phyloP scores from a whole-genome alignment of 2,797 vertebrate genomes.

The Cheirogaleus major region DNA sequence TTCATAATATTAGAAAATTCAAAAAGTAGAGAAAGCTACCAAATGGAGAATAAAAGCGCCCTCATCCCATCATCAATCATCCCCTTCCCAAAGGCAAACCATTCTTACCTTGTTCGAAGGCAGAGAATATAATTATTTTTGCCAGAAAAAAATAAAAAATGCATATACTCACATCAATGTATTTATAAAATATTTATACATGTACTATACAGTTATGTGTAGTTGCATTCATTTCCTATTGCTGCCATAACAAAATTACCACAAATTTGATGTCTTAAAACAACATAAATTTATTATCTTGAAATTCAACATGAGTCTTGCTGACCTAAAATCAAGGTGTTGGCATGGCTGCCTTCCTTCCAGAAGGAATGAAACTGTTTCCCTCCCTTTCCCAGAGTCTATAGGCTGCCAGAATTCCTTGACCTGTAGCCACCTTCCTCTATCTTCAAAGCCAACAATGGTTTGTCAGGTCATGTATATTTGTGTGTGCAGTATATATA shows the following conservation, averaged over 20 bases:
- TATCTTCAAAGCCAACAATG: too few species aligned
- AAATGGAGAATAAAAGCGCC: neutral
- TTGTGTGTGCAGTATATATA: neutral
- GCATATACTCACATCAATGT: neutral
- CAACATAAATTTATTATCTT: too few species aligned
- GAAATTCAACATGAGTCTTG: too few species aligned
- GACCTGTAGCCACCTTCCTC: neutral
- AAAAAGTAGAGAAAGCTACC: neutral
- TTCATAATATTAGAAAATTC: neutral
- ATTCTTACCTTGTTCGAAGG: neutral
- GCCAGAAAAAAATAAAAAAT: neutral
- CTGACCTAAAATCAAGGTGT: too few species aligned
- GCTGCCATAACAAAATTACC: too few species aligned
- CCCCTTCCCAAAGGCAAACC: neutral
- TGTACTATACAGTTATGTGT: neutral
- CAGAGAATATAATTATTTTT: neutral
- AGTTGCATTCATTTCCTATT: too few species aligned
- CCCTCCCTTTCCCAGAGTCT: too few species aligned
- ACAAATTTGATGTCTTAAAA: too few species aligned
- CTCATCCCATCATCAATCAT: neutral
- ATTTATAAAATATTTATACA: neutral
- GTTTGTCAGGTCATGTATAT: neutral
- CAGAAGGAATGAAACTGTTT: too few species aligned
- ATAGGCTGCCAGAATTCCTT: too few species aligned
- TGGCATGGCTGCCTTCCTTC: too few species aligned